Evolutionary conservation across 2,113 vertebrate genomes (phyloP), one percentile per base, ranked within the genome.

Genomic region (Seriola aureovittata): DNA sequence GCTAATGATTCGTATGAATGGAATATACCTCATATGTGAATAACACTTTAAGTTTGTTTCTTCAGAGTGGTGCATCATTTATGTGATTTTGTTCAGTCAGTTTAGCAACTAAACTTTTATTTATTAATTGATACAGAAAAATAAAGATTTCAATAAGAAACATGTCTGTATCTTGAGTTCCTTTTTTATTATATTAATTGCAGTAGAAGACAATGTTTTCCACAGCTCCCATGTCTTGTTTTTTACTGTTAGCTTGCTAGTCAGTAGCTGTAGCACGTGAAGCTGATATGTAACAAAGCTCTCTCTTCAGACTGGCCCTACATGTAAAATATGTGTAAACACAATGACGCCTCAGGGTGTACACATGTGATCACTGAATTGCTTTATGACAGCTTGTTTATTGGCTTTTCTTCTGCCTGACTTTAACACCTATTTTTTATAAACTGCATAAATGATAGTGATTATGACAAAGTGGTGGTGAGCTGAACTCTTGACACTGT

Each of bases 141-240:
- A 71, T 52, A 54, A 72, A 83, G 14, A 36, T 62, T 72, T 60
- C 8, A 16, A 54, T 58, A 64, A 36, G 14, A 64, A 34, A 55
- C 46, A 16, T 25, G 25, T 12, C 0, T 70, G 23, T 29, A 21
- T 19, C 0, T 0, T 59, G 38, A 57, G 36, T 55, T 38, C 14
- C 52, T 40, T 68, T 23, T 40, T 68, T 23, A 32, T 63, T 23
- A 29, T 62, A 34, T 34, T 13, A 11, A 11, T 21, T 5, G 34
- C 6, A 36, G 34, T 36, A 36, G 34, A 36, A 36, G 34, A 36
- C 34, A 36, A 36, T 38, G 38, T 42, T 42, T 42, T 42, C 8
- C 7, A 42, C 40, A 42, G 8, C 8, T 42, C 40, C 8, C 9
- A 10, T 10, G 40, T 10, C 0, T 42, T 38, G 38, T 38, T 42